A percentile compares a stretch with the other conserved stretches of the same genome.
Conservation (phyloP, 2,888 invertebrate species). For the Acleris emargana region DNA sequence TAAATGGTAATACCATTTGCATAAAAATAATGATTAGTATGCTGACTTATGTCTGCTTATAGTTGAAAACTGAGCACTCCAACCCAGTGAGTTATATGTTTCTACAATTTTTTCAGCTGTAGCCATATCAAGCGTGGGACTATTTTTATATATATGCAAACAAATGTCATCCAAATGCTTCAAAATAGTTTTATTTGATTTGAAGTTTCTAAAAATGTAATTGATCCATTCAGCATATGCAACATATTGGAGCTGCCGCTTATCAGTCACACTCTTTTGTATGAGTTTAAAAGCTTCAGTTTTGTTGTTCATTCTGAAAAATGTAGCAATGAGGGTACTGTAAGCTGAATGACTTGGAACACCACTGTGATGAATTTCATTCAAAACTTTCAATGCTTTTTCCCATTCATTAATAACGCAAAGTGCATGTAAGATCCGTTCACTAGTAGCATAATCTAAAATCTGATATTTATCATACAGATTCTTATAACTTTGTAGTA, state of each 20-base stretch:
- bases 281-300: conserved; percentile 85
- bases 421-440: conserved; percentile 85
- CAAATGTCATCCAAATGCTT: conserved; percentile 84
- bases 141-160: conserved; percentile 78
- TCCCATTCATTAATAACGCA: conserved; percentile 86
- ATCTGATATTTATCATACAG: conserved; percentile 81
- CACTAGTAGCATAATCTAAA: conserved; percentile 85
- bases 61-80: conserved; percentile 59
- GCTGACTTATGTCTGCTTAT: conserved; percentile 64
- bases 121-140: conserved; percentile 55
- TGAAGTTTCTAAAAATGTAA: conserved; percentile 68
- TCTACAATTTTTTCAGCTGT: conserved; percentile 60
- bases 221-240: conserved; percentile 82
- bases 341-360: conserved; percentile 77
- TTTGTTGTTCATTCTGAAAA: conserved; percentile 83
- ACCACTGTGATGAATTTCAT: conserved; percentile 80
- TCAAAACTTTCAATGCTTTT: conserved; percentile 83
- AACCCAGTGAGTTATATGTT: conserved; percentile 56
- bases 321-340: conserved; percentile 80
- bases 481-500: conserved; percentile 76
- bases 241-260: conserved; percentile 68
- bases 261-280: conserved; percentile 75
- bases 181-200: conserved; percentile 57
- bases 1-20: background rate
- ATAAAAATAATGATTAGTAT: background rate